These are phyloP conservation scores for Schizothorax lantsangensis DNA, from an alignment of 2,797 vertebrate genomes.

Conservation along the genomic window DNA sequence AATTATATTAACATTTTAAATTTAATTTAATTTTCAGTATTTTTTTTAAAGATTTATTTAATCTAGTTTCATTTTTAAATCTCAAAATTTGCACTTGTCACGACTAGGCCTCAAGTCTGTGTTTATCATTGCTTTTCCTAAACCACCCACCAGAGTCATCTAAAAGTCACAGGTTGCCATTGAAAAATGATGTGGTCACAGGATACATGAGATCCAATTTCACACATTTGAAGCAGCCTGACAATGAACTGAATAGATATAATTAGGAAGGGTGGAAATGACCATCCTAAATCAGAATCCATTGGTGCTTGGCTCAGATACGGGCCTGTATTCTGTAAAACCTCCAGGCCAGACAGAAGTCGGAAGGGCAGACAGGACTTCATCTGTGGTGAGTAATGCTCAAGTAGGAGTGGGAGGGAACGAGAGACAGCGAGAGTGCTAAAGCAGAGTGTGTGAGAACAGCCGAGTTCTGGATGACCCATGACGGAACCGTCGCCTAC, in stretches of 20 bases:
- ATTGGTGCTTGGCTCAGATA: background rate
- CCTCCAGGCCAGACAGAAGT: conserved; percentile 26
- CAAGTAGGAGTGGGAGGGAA: conserved; percentile 27
- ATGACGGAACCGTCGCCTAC: conserved; percentile 58
- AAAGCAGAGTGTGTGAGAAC: conserved; percentile 40
- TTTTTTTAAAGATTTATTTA: background rate
- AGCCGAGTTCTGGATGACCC: conserved; percentile 53
- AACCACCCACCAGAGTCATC: background rate
- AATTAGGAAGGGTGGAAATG: background rate
- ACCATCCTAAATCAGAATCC: background rate
- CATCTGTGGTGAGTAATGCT: conserved; percentile 48
- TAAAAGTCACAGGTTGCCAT: conserved; percentile 12
- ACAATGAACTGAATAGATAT: background rate
- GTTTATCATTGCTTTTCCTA: background rate
- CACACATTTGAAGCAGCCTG: background rate
- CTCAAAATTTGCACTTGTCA: background rate
- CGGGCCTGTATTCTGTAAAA: background rate
- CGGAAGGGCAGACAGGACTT: conserved; percentile 26
- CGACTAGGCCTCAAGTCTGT: background rate
- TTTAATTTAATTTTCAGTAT: background rate
- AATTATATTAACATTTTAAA: background rate
- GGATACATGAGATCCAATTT: background rate
- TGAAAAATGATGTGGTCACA: conserved; percentile 5
- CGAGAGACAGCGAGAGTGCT: conserved; percentile 1
- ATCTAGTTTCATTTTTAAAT: background rate